Conservation (phyloP, 2,797 vertebrate species). For the Poeciliopsis infans region DNA sequence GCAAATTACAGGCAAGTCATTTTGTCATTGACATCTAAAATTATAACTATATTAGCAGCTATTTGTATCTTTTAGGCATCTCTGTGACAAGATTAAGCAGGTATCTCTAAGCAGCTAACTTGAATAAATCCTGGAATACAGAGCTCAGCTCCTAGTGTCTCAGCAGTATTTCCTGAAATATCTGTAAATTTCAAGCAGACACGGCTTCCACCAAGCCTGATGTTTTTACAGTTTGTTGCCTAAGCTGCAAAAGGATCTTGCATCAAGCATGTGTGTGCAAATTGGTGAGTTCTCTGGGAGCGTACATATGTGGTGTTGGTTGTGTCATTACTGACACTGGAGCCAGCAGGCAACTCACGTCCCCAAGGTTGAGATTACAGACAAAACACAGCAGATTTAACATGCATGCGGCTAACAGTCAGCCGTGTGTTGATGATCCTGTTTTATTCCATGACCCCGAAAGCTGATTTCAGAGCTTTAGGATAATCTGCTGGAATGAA, state of each 20-base stretch:
- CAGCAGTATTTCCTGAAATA: constrained; percentile 33
- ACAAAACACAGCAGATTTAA: constrained; percentile 17
- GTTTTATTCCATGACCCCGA: constrained; percentile 13
- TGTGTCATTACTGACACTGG: constrained; percentile 44
- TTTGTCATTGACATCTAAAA: background rate
- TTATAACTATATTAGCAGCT: background rate
- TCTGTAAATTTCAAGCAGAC: constrained; percentile 30
- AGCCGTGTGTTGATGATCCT: constrained; percentile 40
- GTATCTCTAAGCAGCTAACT: constrained; percentile 30
- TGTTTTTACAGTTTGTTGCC: constrained; percentile 27
- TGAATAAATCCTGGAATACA: constrained; percentile 44
- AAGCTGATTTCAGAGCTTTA: constrained; percentile 42
- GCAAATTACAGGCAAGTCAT: background rate
- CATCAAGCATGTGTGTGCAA: constrained; percentile 4
- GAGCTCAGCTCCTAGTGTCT: constrained; percentile 21
- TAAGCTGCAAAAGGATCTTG: constrained; percentile 28
- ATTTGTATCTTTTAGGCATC: background rate
- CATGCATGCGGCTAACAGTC: background rate
- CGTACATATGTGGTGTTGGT: constrained; percentile 26
- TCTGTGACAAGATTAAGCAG: constrained; percentile 44
- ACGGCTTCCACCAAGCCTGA: constrained; percentile 18
- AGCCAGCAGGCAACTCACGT: constrained; percentile 42
- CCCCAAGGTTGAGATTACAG: constrained; percentile 57
- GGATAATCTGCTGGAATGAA: constrained; percentile 48
- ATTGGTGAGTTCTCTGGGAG: background rate